Conservation (phyloP, 2,888 invertebrate genomes). For the Apamea crenata region DNA sequence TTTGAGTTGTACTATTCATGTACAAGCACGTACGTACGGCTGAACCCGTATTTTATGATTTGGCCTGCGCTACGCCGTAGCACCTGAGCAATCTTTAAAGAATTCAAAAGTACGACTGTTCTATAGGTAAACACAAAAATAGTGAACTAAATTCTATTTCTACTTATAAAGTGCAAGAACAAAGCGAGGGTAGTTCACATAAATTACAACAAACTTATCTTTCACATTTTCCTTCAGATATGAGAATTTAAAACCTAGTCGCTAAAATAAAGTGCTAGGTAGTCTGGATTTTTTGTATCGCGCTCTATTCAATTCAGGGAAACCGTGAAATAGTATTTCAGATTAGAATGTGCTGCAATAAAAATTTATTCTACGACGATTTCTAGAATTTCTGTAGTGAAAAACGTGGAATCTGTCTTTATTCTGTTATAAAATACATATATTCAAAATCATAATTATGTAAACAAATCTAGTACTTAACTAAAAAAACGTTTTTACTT, state of each 20-base stretch:
- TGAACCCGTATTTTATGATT: background rate
- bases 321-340: slow-evolving; percentile 30
- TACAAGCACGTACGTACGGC: background rate
- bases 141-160: slow-evolving; percentile 44
- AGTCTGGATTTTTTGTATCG: slow-evolving; percentile 49
- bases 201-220: slow-evolving; percentile 66
- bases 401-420: background rate
- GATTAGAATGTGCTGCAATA: slow-evolving; percentile 40
- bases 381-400: slow-evolving; percentile 29
- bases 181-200: slow-evolving; percentile 58
- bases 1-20: background rate
- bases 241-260: slow-evolving; percentile 56
- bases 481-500: background rate
- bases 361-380: slow-evolving; percentile 25
- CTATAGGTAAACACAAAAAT: slow-evolving; percentile 13
- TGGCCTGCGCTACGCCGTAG: background rate
- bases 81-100: background rate
- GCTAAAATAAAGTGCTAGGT: slow-evolving; percentile 43
- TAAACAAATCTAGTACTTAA: background rate
- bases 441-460: background rate
- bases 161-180: slow-evolving; percentile 50
- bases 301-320: slow-evolving; percentile 45
- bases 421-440: no score
- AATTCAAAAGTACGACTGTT: background rate
- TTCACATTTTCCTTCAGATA: slow-evolving; percentile 62